phyloP scores from a whole-genome alignment of 2,888 invertebrate genomes.

The Oxytorus armatus region DNA sequence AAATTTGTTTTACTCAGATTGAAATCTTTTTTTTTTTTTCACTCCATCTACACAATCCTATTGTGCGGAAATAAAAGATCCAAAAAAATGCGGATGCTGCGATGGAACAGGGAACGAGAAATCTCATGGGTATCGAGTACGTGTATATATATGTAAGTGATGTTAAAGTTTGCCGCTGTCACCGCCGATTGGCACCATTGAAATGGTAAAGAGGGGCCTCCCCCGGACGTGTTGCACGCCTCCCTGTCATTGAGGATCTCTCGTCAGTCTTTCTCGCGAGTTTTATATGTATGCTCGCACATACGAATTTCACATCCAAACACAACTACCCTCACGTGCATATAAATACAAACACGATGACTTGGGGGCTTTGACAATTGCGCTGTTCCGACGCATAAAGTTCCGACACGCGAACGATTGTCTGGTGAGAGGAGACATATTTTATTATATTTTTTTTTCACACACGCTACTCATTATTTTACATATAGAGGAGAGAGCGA shows the following conservation, averaged over 20 bases:
- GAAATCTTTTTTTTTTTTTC: slow-evolving; percentile 1
- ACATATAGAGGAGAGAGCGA: slow-evolving; percentile 19
- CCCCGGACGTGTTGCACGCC: slow-evolving; percentile 75
- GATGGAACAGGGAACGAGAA: slow-evolving; percentile 52
- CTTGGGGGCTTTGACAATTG: slow-evolving; percentile 53
- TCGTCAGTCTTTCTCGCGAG: slow-evolving; percentile 63
- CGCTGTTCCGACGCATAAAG: slow-evolving; percentile 54
- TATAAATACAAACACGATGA: no score
- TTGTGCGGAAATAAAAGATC: slow-evolving; percentile 25
- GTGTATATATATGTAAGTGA: slow-evolving; percentile 46
- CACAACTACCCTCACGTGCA: neutral
- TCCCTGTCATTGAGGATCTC: slow-evolving; percentile 75
- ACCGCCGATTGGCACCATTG: slow-evolving; percentile 79
- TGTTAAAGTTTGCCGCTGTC: slow-evolving; percentile 77
- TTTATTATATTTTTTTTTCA: slow-evolving; percentile 13
- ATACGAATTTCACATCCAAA: slow-evolving; percentile 1
- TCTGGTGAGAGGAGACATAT: slow-evolving; percentile 40
- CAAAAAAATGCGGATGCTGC: slow-evolving; percentile 21
- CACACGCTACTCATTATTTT: slow-evolving; percentile 46
- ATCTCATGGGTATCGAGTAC: slow-evolving; percentile 82
- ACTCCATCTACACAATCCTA: neutral
- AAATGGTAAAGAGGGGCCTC: slow-evolving; percentile 80
- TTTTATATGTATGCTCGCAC: neutral
- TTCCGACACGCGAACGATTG: slow-evolving; percentile 59
- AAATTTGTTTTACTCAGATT: slow-evolving; percentile 2